phyloP scores from a whole-genome alignment of 53 echinoderm and acorn worm genomes.

The Holothuria leucospilota region DNA sequence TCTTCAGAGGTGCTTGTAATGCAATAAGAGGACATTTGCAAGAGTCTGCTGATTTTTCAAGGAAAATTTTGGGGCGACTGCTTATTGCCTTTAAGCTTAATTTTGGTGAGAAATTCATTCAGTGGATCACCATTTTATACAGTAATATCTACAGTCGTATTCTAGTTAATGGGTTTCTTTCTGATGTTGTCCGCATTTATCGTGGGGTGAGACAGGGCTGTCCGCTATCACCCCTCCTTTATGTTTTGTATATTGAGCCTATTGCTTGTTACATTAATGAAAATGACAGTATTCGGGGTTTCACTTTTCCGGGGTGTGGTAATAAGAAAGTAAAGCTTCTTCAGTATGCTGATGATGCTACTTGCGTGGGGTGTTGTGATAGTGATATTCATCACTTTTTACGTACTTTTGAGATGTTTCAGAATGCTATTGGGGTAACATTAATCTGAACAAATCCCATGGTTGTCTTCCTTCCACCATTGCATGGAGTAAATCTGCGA shows the following conservation, averaged over 20 bases:
- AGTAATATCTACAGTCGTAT: slow-evolving; percentile 45
- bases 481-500: slow-evolving; percentile 21
- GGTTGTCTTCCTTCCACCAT: slow-evolving; percentile 29
- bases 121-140: slow-evolving; percentile 57
- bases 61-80: too few relatives aligned
- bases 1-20: too few relatives aligned
- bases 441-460: slow-evolving; percentile 41
- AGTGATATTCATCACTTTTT: slow-evolving; percentile 28
- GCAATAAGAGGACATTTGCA: too few relatives aligned
- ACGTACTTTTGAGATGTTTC: slow-evolving; percentile 26
- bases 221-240: slow-evolving; percentile 35
- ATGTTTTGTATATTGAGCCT: slow-evolving; percentile 59
- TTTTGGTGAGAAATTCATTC: slow-evolving; percentile 40
- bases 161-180: slow-evolving; percentile 40
- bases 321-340: too few relatives aligned
- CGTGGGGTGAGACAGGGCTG: slow-evolving; percentile 52
- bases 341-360: too few relatives aligned
- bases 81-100: too few relatives aligned
- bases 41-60: too few relatives aligned
- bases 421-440: slow-evolving; percentile 49
- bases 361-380: slow-evolving; percentile 17
- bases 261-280: too few relatives aligned
- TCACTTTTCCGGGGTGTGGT: too few relatives aligned
- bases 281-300: too few relatives aligned
- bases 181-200: neutral